Base-by-base conservation (phyloP, 2,113 vertebrate genomes). In the Cacatua alba region DNA sequence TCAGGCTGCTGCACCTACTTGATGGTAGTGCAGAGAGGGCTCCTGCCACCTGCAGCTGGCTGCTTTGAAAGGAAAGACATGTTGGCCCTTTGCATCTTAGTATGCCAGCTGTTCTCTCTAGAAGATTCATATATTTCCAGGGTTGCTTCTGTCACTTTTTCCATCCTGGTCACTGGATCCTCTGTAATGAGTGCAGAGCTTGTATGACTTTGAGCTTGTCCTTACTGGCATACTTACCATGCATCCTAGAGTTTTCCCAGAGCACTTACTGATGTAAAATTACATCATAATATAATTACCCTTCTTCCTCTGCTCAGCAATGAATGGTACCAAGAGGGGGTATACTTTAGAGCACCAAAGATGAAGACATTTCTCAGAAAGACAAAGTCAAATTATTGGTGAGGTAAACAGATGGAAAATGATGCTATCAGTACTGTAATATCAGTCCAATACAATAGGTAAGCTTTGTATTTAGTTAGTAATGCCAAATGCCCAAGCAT, bases 11-110 rank as follows among this genome's bases (percentile, higher is more conserved):
- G 52, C 19, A 9, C 13, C 43, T 46, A 24, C 29, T 20, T 0
- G 0, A 10, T 43, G 63, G 43, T 13, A n/a, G 18, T 0, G 26
- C 48, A 23, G 70, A 15, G 19, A 65, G 25, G 39, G 64, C 0
- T 89, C 52, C 81, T 80, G 90, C 39, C 37, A 41, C 72, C 35
- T 46, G 39, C 39, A 82, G 35, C 48, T 25, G 62, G 35, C 10
- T 60, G 15, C 10, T 23, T 18, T n/a, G 81, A 23, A 43, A 74
- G 71, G 46, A 41, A 48, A 70, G 35, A 17, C 0, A 0, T 4
- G 11, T 3, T 70, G 49, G 46, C 3, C 25, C 13, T 70, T 62
- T 49, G 37, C 49, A 29, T 37, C 19, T 62, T 26, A 16, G 18
- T 37, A 24, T 59, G 33, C 57, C 57, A 59, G 57, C 57, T 59